phyloP scores from a whole-genome alignment of 1,140 invertebrate genomes.

The Goniozus legneri region DNA sequence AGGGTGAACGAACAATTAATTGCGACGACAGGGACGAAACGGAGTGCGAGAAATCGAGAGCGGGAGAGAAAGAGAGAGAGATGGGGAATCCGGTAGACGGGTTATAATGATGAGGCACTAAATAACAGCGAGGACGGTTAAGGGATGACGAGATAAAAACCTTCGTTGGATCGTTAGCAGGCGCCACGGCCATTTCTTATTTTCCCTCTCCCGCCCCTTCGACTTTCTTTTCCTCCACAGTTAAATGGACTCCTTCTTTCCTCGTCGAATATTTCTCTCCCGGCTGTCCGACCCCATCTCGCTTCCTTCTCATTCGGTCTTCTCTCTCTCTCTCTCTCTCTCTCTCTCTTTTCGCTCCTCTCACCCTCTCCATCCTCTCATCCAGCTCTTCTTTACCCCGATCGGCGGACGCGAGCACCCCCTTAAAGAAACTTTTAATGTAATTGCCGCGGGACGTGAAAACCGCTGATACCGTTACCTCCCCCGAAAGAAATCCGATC shows the following conservation, averaged over 20 bases:
- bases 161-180: slow-evolving; percentile 32
- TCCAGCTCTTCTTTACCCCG: too few relatives aligned
- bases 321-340: slow-evolving; percentile 2
- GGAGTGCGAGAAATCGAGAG: background rate
- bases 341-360: background rate
- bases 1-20: slow-evolving; percentile 31
- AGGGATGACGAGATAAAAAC: slow-evolving; percentile 36
- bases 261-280: slow-evolving; percentile 21
- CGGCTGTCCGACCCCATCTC: too few relatives aligned
- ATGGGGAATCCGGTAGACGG: too few relatives aligned
- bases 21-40: background rate
- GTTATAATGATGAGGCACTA: slow-evolving; percentile 35
- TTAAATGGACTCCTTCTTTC: slow-evolving; percentile 23
- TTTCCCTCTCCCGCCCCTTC: slow-evolving; percentile 15
- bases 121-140: slow-evolving; percentile 32
- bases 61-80: slow-evolving; percentile 10
- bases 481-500: slow-evolving; percentile 28
- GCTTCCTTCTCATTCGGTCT: background rate
- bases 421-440: slow-evolving; percentile 38
- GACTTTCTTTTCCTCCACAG: slow-evolving; percentile 6
- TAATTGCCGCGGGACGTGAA: slow-evolving; percentile 37
- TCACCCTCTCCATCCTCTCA: background rate
- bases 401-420: too few relatives aligned
- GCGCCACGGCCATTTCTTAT: slow-evolving; percentile 30
- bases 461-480: slow-evolving; percentile 36